Evolutionary conservation across 1,140 invertebrate genomes (phyloP).

Genomic region (Rhopalosiphum maidis): DNA sequence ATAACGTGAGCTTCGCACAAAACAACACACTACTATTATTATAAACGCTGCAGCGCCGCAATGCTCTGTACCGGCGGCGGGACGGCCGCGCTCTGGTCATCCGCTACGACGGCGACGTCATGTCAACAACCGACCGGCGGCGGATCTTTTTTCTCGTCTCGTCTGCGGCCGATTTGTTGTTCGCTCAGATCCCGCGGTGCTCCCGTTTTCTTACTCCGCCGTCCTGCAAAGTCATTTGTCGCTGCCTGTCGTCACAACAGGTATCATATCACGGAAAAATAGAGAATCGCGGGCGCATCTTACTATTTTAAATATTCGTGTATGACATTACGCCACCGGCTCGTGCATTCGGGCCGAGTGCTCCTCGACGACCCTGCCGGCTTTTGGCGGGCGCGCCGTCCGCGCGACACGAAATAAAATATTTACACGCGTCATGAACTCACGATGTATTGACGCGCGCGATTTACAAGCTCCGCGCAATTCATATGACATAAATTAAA

Average conservation of each 20-base stretch:
- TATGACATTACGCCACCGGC: no score
- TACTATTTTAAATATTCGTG: background rate
- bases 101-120: background rate
- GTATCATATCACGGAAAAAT: background rate
- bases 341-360: no score
- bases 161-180: background rate
- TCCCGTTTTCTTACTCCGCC: background rate
- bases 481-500: background rate
- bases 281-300: background rate
- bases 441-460: background rate
- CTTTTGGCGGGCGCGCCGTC: background rate
- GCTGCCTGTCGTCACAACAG: background rate
- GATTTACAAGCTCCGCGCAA: background rate
- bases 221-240: no score
- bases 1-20: constrained; percentile 21
- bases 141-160: background rate
- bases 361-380: no score
- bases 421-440: no score
- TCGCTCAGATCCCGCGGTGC: background rate
- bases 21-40: background rate
- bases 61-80: background rate
- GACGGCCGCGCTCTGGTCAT: background rate
- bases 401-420: no score
- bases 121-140: constrained; percentile 46
- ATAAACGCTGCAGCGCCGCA: background rate